Evolutionary conservation across 2,113 vertebrate species (phyloP), one percentile per base, ranked within the genome.

Genomic region (Gopherus flavomarginatus): DNA sequence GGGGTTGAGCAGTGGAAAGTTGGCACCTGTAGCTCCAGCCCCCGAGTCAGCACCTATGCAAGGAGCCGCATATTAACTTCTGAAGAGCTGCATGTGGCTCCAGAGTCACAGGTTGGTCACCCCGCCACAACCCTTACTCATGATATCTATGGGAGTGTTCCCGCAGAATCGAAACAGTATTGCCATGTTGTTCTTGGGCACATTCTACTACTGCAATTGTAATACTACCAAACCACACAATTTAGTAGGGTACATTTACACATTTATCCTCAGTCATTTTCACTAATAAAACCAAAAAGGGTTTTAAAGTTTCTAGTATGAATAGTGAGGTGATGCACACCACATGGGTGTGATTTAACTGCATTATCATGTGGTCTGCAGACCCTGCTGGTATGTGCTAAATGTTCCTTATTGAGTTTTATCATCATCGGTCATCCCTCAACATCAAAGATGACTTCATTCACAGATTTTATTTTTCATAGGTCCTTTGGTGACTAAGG

Each of bases 131-230:
- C 21, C 53, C 50, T 86, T 78, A 26, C 1, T 93, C 19, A 83
- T 1, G 0, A 56, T 5, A 62, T 24, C 47, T 82, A 11, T 26
- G n/a, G 11, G 38, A 42, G 38, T 77, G 42, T 69, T 89, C 81
- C 50, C 87, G 86, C 49, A 17, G 9, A 80, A 95, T 29, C 52
- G 29, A 86, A 96, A 94, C 13, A 79, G 69, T 93, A 95, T 90
- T 49, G 31, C 85, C 35, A 6, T 72, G 47, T 86, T 56, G 24
- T 17, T 59, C 38, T 88, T 94, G 83, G 77, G 75, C 57, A 82
- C 19, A 75, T 27, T 54, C 85, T 59, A 56, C 16, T 80, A 85
- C 29, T 38, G 47, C 77, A 89, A 87, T 53, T 31, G 2, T 26
- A 95, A 42, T 26, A 94, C 27, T 3, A 96, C 59, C 59, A 86